Evolutionary conservation across 2,888 invertebrate species (phyloP), one percentile per base, ranked within the genome.

Genomic region (Napeogenes sylphis): DNA sequence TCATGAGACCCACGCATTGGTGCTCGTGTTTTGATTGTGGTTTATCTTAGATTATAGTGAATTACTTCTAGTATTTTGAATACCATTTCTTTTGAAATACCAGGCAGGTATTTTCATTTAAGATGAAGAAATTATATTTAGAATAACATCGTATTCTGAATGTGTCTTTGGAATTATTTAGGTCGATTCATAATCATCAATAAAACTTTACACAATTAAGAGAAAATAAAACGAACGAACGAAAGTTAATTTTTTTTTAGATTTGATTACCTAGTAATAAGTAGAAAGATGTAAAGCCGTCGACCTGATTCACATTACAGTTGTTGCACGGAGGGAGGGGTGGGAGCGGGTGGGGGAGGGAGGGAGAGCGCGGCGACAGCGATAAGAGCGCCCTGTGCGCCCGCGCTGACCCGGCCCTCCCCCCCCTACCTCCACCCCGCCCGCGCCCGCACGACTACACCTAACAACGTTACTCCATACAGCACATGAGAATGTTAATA

Each of bases 301-400:
- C 68, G 70, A 70, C 67, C 70, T 63, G 67, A 69, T 69, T 70
- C 67, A 68, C 65, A 53, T 66, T 62, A 56, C 58, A 63, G 70
- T 69, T 66, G 70, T 71, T 70, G 70, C 67, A n/a, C 70, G 67
- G 71, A 65, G 72, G 69, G 70, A 70, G 69, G 66, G 68, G 65
- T 61, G 59, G 66, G 68, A 61, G 61, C 55, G 55, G 61, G 63
- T 60, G 55, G 67, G 54, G 59, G 61, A 66, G 66, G 68, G 58
- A 65, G 45, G 66, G 63, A 63, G 64, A 65, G 67, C 58, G 65
- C 65, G 66, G 69, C 14, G 66, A 57, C 21, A 64, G 45, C 76
- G 77, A 84, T 83, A 83, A 83, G 75, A 76, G 73, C 75, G 73
- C 78, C 78, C 76, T 75, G 72, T 73, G 74, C 78, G 79, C 76